These are phyloP conservation scores for Phlogophora meticulosa DNA, from an alignment of 2,888 invertebrate species.

Conservation along the genomic window DNA sequence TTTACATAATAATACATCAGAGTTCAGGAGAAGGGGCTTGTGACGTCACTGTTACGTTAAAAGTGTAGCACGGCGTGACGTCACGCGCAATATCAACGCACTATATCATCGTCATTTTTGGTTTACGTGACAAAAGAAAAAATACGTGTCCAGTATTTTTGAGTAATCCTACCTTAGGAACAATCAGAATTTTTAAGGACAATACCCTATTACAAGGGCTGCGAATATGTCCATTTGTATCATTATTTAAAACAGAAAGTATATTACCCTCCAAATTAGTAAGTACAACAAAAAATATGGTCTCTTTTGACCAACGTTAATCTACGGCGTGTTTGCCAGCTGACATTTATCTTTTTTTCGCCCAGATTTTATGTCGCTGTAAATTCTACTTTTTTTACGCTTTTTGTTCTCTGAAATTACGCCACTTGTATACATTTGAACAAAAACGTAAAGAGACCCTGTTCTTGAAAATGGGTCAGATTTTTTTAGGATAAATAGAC, in stretches of 20 bases:
- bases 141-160: too few species aligned
- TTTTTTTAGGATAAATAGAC: conserved; percentile 44
- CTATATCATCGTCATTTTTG: too few species aligned
- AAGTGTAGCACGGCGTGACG: too few species aligned
- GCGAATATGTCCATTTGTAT: conserved; percentile 4
- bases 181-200: too few species aligned
- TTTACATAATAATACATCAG: too few species aligned
- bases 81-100: too few species aligned
- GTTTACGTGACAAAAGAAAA: too few species aligned
- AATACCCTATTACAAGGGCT: too few species aligned
- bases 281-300: conserved; percentile 28
- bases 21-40: too few species aligned
- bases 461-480: conserved; percentile 48
- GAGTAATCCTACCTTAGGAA: too few species aligned
- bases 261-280: neutral
- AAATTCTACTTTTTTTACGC: conserved; percentile 28
- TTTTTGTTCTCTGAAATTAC: conserved; percentile 46
- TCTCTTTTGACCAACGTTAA: conserved; percentile 46
- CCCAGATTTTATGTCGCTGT: conserved; percentile 33
- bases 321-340: conserved; percentile 32
- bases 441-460: conserved; percentile 44
- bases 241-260: conserved; percentile 12
- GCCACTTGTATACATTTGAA: conserved; percentile 49
- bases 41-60: too few species aligned
- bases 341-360: conserved; percentile 39